These are phyloP conservation scores for Labia minor DNA, from an alignment of 2,888 invertebrate genomes.

Conservation along the genomic window DNA sequence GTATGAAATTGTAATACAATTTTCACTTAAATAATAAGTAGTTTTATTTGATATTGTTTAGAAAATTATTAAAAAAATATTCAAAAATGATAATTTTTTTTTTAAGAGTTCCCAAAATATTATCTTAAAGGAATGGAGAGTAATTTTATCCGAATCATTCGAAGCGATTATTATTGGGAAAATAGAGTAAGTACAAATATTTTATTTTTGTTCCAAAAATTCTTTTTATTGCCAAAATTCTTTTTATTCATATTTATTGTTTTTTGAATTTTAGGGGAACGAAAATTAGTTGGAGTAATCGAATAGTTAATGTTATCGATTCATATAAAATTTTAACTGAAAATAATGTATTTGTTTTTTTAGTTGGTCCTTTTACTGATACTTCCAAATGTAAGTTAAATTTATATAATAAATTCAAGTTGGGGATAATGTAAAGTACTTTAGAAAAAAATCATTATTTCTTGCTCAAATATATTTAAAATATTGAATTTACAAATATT, in stretches of 20 bases:
- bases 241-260: not conserved
- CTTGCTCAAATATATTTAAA: too few species aligned
- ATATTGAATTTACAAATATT: too few species aligned
- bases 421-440: too few species aligned
- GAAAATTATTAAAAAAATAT: too few species aligned
- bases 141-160: not conserved
- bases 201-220: too few species aligned
- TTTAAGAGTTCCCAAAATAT: not conserved
- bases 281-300: not conserved
- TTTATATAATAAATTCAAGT: too few species aligned
- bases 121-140: not conserved
- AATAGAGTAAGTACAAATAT: not conserved
- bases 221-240: too few species aligned
- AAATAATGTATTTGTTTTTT: not conserved
- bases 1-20: too few species aligned
- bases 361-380: not conserved
- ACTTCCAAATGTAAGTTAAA: not conserved
- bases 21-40: not conserved
- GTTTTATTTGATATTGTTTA: not conserved
- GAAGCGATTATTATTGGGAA: not conserved
- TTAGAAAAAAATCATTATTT: too few species aligned
- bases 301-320: not conserved
- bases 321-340: not conserved
- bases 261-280: not conserved
- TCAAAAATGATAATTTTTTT: too few species aligned